Conservation (phyloP, 2,113 vertebrate genomes). For the Platichthys stellatus region DNA sequence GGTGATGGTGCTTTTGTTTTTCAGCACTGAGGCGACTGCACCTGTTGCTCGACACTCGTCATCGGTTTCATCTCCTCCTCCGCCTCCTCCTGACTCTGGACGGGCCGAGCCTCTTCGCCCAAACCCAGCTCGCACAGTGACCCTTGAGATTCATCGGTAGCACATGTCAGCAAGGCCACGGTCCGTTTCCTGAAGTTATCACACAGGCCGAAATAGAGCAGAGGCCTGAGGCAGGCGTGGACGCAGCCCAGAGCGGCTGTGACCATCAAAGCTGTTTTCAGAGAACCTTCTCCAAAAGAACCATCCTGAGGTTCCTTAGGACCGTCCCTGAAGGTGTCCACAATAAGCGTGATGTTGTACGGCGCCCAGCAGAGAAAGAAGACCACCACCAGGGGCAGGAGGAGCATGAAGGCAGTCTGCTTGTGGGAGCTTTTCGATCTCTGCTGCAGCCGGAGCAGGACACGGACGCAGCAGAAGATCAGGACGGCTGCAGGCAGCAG, state of each 20-base stretch:
- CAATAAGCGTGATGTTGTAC: conserved; percentile 82
- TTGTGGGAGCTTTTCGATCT: conserved; percentile 66
- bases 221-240: conserved; percentile 87
- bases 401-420: conserved; percentile 64
- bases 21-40: neutral
- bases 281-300: neutral
- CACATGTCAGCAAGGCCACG: conserved; percentile 60
- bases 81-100: conserved; percentile 26
- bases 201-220: conserved; percentile 84
- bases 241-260: conserved; percentile 80
- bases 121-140: conserved; percentile 70
- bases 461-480: conserved; percentile 72
- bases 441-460: conserved; percentile 63
- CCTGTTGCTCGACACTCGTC: neutral
- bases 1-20: neutral
- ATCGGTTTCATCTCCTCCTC: conserved; percentile 28
- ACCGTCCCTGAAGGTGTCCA: conserved; percentile 70
- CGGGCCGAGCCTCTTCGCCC: conserved; percentile 1
- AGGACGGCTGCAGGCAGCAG: conserved; percentile 75
- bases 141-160: neutral
- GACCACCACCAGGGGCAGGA: conserved; percentile 75
- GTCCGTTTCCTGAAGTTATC: conserved; percentile 79
- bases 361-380: conserved; percentile 88
- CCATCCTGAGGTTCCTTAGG: neutral
- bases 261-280: conserved; percentile 62